Conservation (phyloP, 1,140 invertebrate species). For the Drosophila arawakana region DNA sequence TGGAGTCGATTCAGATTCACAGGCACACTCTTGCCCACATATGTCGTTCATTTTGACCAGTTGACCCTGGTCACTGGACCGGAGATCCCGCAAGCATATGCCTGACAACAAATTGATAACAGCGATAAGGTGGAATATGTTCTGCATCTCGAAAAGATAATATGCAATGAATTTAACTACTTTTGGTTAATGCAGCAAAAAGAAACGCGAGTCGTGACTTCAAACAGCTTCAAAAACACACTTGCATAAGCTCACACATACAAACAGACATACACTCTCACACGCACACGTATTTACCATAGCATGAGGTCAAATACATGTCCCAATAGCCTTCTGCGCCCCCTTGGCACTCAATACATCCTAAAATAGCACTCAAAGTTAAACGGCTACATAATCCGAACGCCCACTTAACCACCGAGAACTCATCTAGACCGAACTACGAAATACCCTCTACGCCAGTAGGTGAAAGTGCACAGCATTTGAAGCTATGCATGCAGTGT, state of each 20-base stretch:
- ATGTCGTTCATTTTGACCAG: slow-evolving; percentile 21
- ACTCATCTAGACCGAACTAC: neutral
- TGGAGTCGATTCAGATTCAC: slow-evolving; percentile 1
- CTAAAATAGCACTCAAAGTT: slow-evolving; percentile 8
- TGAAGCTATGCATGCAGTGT: no score
- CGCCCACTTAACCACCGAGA: neutral
- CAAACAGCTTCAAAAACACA: neutral
- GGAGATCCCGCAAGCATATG: neutral
- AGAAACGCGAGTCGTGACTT: neutral
- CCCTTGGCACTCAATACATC: neutral
- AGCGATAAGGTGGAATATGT: no score
- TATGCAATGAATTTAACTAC: neutral
- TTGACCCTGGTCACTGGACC: neutral
- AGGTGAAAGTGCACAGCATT: no score
- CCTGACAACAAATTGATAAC: no score
- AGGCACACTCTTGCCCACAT: neutral
- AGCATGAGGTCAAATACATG: neutral
- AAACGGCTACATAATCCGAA: slow-evolving; percentile 20
- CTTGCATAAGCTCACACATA: neutral
- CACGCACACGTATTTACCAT: neutral
- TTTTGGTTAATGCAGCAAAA: neutral
- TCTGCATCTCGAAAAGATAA: neutral
- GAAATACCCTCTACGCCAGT: neutral
- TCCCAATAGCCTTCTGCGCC: neutral
- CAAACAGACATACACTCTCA: neutral